phyloP scores from a whole-genome alignment of 2,888 invertebrate genomes.

The Philereme transversata region DNA sequence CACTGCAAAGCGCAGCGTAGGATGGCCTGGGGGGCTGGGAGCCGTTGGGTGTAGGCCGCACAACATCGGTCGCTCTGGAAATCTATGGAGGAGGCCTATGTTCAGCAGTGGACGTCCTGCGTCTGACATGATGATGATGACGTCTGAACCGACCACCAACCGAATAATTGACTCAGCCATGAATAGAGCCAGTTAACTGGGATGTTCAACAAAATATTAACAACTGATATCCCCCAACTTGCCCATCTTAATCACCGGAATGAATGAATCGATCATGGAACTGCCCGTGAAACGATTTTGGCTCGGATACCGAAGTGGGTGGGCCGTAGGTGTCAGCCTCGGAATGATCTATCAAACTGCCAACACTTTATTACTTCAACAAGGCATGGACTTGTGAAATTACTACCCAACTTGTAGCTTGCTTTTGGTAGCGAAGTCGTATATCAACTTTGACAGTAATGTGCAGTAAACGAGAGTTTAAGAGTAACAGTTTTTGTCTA shows the following conservation, averaged over 20 bases:
- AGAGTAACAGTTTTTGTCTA: not conserved
- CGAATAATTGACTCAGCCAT: no score
- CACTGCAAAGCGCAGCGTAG: no score
- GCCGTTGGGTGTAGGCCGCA: no score
- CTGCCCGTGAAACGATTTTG: slow-evolving; percentile 30
- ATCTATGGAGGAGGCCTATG: no score
- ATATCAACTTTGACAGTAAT: slow-evolving; percentile 28
- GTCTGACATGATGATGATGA: no score
- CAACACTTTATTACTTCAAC: slow-evolving; percentile 29
- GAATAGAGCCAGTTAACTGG: no score
- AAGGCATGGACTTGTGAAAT: slow-evolving; percentile 26
- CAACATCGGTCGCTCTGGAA: no score
- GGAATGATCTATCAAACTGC: slow-evolving; percentile 35
- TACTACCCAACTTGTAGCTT: slow-evolving; percentile 20
- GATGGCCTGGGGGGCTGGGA: no score
- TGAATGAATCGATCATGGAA: slow-evolving; percentile 31
- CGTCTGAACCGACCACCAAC: no score
- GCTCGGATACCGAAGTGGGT: slow-evolving; percentile 32
- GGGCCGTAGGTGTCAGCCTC: slow-evolving; percentile 41
- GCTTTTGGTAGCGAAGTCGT: slow-evolving; percentile 13
- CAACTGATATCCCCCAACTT: not conserved
- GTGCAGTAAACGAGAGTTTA: slow-evolving; percentile 9
- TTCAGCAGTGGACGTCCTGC: no score
- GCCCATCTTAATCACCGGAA: slow-evolving; percentile 3
- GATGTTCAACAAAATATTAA: no score